A percentile compares a stretch with the other conserved stretches of the same genome.
Evolutionary conservation across 2,113 vertebrate species (phyloP).

Genomic region (Siphamia tubifer): DNA sequence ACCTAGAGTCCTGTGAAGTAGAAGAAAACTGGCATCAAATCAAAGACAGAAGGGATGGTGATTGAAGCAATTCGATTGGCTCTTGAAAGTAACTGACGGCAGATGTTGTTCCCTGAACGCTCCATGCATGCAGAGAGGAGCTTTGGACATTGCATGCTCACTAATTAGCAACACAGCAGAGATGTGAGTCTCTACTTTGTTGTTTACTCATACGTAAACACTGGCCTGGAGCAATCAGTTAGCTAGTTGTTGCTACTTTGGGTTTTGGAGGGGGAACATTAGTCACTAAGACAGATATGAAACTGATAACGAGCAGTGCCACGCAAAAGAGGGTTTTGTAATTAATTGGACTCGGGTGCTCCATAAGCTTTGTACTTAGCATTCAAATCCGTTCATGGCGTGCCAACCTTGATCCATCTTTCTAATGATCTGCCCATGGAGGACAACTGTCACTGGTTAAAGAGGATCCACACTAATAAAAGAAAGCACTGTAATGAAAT

Average conservation of each 20-base stretch:
- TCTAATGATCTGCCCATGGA: constrained; percentile 42
- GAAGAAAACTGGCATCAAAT: constrained; percentile 38
- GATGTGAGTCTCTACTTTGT: constrained; percentile 8
- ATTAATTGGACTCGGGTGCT: constrained; percentile 53
- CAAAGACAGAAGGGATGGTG: constrained; percentile 28
- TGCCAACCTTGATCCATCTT: constrained; percentile 59
- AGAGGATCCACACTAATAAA: constrained; percentile 5
- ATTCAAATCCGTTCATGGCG: constrained; percentile 32
- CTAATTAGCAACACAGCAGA: constrained; percentile 49
- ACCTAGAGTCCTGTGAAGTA: neutral
- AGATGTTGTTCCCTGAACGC: constrained; percentile 37
- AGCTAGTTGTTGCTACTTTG: constrained; percentile 33
- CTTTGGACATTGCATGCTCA: constrained; percentile 10
- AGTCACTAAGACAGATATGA: constrained; percentile 54
- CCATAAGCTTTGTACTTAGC: constrained; percentile 41
- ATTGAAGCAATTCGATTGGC: constrained; percentile 45
- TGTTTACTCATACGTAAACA: constrained; percentile 30
- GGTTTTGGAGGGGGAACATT: constrained; percentile 28
- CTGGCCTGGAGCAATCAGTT: constrained; percentile 26
- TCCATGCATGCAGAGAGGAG: neutral
- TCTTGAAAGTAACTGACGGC: constrained; percentile 42
- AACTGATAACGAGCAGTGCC: constrained; percentile 45
- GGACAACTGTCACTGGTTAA: constrained; percentile 49
- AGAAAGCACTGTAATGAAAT: neutral
- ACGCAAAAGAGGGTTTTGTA: constrained; percentile 44